phyloP scores from a whole-genome alignment of 2,888 invertebrate species.

The Lapara coniferarum region DNA sequence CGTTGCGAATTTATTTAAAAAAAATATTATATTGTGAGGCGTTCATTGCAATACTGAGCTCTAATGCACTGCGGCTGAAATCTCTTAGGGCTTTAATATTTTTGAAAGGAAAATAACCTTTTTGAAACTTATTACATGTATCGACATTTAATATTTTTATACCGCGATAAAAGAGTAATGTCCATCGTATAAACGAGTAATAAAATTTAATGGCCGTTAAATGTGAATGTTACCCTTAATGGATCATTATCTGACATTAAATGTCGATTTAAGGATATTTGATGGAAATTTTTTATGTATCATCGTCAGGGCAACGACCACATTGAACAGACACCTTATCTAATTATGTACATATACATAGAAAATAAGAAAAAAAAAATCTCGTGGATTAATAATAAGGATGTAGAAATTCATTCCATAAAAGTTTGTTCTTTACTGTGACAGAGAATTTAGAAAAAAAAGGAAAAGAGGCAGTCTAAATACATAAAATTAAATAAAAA shows the following conservation, averaged over 20 bases:
- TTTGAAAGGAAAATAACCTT: conserved; percentile 5
- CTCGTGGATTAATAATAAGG: neutral
- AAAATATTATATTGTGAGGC: neutral
- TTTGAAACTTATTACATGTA: neutral
- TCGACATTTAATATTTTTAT: conserved; percentile 11
- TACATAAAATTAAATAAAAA: too few species aligned
- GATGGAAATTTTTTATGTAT: neutral
- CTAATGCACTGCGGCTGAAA: too few species aligned
- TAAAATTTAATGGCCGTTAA: conserved; percentile 18
- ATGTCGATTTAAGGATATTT: conserved; percentile 12
- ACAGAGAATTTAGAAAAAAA: too few species aligned
- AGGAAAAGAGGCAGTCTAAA: too few species aligned
- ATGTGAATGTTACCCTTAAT: conserved; percentile 9
- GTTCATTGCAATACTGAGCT: neutral
- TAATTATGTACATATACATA: neutral
- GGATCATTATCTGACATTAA: conserved; percentile 17
- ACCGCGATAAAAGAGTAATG: neutral
- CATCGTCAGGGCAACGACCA: neutral
- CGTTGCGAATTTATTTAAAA: neutral
- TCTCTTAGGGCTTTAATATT: neutral
- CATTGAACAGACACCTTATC: neutral
- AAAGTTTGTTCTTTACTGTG: too few species aligned
- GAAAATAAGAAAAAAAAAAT: neutral
- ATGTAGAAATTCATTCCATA: too few species aligned
- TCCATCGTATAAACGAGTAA: conserved; percentile 4